Percentiles rank a stretch among this genome's conserved stretches.
Conservation (phyloP, 1,140 invertebrate genomes). For the fruit fly (Drosophila melanogaster) region DNA sequence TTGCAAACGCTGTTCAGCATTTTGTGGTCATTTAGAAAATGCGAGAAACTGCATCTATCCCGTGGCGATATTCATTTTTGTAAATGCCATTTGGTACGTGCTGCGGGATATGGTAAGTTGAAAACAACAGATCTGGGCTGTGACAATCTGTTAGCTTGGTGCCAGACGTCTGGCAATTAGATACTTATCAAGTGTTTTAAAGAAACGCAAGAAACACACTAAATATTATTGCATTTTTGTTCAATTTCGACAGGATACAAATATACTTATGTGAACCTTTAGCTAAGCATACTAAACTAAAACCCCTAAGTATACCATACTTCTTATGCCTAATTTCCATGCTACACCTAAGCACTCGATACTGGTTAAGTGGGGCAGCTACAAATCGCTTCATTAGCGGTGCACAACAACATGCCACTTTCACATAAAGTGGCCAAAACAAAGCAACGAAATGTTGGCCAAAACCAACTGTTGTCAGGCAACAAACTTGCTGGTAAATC, state of each 20-base stretch:
- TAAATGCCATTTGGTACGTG: constrained; percentile 3
- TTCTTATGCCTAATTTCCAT: not conserved
- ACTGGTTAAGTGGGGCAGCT: constrained; percentile 22
- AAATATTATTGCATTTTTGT: too few species aligned
- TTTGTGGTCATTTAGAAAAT: constrained; percentile 72
- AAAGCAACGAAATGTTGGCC: constrained; percentile 40
- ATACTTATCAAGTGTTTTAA: not conserved
- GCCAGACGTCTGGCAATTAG: not conserved
- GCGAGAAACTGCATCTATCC: constrained; percentile 12
- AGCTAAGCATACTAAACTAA: too few species aligned
- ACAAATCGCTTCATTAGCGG: constrained; percentile 14
- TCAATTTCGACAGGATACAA: too few species aligned
- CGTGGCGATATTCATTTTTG: not conserved
- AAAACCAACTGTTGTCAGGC: constrained; percentile 80
- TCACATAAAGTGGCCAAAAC: constrained; percentile 41
- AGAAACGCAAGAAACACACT: too few species aligned
- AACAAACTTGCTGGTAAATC: constrained; percentile 32
- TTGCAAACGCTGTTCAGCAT: constrained; percentile 19
- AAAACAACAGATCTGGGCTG: not conserved
- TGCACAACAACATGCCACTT: constrained; percentile 38
- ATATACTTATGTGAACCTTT: too few species aligned
- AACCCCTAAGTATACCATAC: too few species aligned
- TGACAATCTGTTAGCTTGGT: not conserved
- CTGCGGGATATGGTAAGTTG: constrained; percentile 4
- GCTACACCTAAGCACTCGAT: not conserved